phyloP scores from a whole-genome alignment of 1,140 invertebrate species.

The Diprion similis region DNA sequence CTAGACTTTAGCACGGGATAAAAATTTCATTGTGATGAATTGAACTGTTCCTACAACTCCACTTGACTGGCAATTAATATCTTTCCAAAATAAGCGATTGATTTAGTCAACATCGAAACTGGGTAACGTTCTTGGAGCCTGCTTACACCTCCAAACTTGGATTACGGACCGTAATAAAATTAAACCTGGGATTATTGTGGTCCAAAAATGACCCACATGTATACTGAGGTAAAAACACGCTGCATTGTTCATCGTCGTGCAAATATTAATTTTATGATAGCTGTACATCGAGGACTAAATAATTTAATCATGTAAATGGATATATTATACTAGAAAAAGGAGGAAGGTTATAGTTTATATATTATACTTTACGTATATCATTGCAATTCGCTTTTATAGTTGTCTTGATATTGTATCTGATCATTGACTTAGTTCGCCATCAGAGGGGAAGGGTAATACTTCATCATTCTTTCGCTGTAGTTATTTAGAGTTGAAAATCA shows the following conservation, averaged over 20 bases:
- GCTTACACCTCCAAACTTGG: background rate
- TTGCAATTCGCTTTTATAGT: background rate
- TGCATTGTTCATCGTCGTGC: background rate
- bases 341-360: too few relatives aligned
- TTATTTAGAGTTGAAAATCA: background rate
- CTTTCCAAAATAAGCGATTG: background rate
- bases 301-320: background rate
- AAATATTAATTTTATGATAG: background rate
- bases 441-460: background rate
- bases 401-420: background rate
- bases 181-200: background rate
- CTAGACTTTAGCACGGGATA: too few relatives aligned
- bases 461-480: background rate
- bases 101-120: background rate
- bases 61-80: background rate
- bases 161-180: background rate
- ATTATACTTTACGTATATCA: background rate
- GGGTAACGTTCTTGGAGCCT: background rate
- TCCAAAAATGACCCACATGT: background rate
- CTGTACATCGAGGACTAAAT: constrained; percentile 1
- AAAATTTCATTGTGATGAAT: too few relatives aligned
- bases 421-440: background rate
- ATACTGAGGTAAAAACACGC: background rate
- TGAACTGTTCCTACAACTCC: too few relatives aligned
- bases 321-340: background rate